A percentile compares a stretch with the other conserved stretches of the same genome.
These are phyloP conservation scores for Peromyscus nudipes DNA, from an alignment of 2,797 vertebrate species.

Conservation along the genomic window DNA sequence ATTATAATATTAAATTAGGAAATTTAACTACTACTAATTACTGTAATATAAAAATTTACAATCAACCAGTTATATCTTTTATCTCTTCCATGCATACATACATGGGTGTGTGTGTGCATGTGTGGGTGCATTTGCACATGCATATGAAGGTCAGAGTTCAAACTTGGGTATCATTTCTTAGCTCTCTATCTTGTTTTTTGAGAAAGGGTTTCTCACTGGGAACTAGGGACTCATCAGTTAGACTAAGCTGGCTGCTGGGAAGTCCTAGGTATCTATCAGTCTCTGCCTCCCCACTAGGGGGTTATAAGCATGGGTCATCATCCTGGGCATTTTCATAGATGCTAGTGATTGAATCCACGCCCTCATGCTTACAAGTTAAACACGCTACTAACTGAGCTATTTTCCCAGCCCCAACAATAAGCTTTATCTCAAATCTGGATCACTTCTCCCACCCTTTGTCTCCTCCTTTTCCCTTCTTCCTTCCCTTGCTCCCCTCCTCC, in stretches of 20 bases:
- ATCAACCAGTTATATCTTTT: neutral
- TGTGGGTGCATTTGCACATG: neutral
- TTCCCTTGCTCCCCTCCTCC: neutral
- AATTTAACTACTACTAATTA: slow-evolving; percentile 43
- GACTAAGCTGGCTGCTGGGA: neutral
- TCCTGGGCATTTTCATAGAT: neutral
- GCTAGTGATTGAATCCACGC: neutral
- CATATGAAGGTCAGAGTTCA: neutral
- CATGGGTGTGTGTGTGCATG: no score
- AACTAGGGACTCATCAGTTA: neutral
- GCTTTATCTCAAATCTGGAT: neutral
- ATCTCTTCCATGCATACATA: neutral
- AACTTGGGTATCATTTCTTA: neutral
- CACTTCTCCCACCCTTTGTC: neutral
- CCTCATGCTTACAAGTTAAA: neutral
- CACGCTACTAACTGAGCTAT: neutral
- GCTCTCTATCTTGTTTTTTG: neutral
- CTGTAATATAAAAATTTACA: neutral
- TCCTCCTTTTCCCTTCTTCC: neutral
- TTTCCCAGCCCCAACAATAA: neutral
- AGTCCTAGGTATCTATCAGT: neutral
- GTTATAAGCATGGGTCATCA: no score
- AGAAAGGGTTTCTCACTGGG: neutral
- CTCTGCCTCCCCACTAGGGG: neutral
- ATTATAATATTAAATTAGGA: neutral